phyloP scores from a whole-genome alignment of 2,888 invertebrate species.

The Oligia strigilis region DNA sequence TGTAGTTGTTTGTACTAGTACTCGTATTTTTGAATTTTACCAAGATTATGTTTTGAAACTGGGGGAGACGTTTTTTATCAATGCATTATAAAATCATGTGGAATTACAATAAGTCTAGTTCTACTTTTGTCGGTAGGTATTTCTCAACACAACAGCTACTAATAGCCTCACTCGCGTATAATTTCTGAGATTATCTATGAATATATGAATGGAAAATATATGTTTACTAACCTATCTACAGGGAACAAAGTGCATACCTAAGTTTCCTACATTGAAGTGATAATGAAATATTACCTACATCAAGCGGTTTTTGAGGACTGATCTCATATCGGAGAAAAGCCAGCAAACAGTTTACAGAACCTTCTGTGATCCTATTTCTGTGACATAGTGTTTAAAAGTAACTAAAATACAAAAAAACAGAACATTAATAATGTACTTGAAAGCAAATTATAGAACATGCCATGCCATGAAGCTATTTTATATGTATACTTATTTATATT shows the following conservation, averaged over 20 bases:
- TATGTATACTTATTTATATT: conserved; percentile 1
- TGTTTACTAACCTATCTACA: not conserved
- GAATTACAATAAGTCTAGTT: not conserved
- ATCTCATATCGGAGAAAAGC: not conserved
- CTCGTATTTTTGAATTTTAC: not conserved
- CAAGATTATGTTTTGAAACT: not conserved
- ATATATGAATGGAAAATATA: conserved; percentile 3
- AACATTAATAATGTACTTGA: conserved; percentile 8
- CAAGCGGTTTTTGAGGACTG: not conserved
- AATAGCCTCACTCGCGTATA: not conserved
- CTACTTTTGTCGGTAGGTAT: not conserved
- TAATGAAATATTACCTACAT: not conserved
- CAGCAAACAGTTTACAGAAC: not conserved
- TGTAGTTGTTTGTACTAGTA: not conserved
- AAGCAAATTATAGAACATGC: not conserved
- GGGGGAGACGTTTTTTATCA: not conserved
- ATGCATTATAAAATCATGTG: not conserved
- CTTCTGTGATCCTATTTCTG: not conserved
- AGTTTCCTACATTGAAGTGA: not conserved
- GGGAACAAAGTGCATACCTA: not conserved
- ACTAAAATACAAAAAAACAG: not conserved
- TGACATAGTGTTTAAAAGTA: not conserved
- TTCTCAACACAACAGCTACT: not conserved
- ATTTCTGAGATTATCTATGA: conserved; percentile 9
- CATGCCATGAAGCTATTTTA: not conserved